Evolutionary conservation across 2,113 vertebrate genomes (phyloP).

Genomic region (Sinosuthora webbiana): DNA sequence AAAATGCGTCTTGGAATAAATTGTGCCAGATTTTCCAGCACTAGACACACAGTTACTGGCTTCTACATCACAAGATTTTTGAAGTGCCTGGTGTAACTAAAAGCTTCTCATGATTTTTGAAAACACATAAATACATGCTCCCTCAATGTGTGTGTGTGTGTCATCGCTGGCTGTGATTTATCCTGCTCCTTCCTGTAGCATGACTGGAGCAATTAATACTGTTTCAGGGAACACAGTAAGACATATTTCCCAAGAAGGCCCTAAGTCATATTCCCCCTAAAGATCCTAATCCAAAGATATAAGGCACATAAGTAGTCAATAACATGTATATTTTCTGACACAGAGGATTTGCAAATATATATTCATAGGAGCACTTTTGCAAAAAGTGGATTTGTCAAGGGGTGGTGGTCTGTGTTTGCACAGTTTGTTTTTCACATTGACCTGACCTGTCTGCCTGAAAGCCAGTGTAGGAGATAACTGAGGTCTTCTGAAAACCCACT

Average conservation of each 20-base stretch:
- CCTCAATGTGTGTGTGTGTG: neutral
- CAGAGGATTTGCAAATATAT: neutral
- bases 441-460: neutral
- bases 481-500: neutral
- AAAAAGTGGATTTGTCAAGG: neutral
- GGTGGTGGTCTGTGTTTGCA: neutral
- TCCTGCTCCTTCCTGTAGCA: neutral
- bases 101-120: neutral
- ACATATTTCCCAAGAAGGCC: fast-evolving
- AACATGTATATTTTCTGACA: fast-evolving
- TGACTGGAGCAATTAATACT: neutral
- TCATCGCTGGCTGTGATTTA: neutral
- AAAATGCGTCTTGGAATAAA: neutral
- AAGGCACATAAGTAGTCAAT: neutral
- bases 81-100: neutral
- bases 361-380: neutral
- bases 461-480: neutral
- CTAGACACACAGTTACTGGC: neutral
- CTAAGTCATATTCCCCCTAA: neutral
- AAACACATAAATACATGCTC: neutral
- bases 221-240: neutral
- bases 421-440: neutral
- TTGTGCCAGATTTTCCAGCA: neutral
- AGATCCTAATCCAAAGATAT: neutral
- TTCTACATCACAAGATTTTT: neutral